Percentiles rank a stretch among this genome's conserved stretches.
phyloP scores from a whole-genome alignment of 2,888 invertebrate genomes.

The Stenodema calcarata region DNA sequence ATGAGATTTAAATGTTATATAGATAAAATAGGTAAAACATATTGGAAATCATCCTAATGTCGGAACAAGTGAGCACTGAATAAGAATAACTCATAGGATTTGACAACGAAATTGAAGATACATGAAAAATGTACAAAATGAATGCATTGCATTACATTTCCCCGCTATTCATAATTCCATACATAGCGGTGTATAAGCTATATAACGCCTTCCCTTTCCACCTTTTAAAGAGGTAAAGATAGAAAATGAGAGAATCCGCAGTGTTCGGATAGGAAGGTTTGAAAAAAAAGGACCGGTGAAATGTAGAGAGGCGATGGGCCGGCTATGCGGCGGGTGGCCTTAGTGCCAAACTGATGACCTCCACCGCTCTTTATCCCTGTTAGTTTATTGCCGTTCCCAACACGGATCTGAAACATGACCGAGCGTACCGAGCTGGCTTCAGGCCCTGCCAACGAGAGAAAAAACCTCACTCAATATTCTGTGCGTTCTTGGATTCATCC shows the following conservation, averaged over 20 bases:
- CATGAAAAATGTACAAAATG: no score
- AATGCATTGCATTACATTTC: no score
- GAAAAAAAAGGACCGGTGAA: background rate
- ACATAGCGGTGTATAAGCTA: no score
- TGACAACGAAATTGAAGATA: no score
- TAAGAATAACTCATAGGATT: no score
- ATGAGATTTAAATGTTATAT: no score
- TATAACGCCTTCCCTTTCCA: no score
- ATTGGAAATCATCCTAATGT: no score
- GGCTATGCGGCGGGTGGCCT: background rate
- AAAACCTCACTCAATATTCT: background rate
- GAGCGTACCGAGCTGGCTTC: background rate
- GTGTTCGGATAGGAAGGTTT: background rate
- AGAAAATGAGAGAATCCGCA: background rate
- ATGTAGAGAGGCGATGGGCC: background rate
- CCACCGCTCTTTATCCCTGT: background rate
- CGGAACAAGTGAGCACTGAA: no score
- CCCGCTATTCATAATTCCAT: no score
- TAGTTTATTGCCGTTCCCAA: slow-evolving; percentile 4
- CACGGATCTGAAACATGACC: slow-evolving; percentile 14
- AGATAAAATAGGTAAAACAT: no score
- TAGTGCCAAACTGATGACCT: slow-evolving; percentile 12
- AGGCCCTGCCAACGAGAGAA: background rate
- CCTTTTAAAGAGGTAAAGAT: background rate
- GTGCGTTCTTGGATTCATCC: background rate